phyloP scores from a whole-genome alignment of 2,888 invertebrate genomes.

The Drosophila paramelanica region DNA sequence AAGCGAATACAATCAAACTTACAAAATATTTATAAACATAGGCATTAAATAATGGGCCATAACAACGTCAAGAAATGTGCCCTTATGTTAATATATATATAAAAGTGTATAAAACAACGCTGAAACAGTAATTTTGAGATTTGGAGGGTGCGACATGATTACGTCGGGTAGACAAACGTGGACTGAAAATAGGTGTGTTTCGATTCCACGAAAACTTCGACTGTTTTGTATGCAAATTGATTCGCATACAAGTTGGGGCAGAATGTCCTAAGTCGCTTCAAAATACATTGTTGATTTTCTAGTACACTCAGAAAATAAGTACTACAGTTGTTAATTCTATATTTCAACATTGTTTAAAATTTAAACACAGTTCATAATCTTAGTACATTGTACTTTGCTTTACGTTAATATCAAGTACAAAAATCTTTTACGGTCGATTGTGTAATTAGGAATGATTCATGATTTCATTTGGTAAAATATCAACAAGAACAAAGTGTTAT shows the following conservation, averaged over 20 bases:
- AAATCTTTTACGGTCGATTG: neutral
- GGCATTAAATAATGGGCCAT: conserved; percentile 33
- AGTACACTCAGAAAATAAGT: neutral
- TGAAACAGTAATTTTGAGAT: conserved; percentile 15
- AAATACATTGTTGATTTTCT: neutral
- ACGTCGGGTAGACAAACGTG: conserved; percentile 37
- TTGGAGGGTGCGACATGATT: conserved; percentile 58
- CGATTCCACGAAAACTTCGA: conserved; percentile 59
- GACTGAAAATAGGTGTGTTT: conserved; percentile 58
- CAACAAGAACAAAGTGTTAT: too few species aligned
- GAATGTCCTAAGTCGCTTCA: conserved; percentile 10
- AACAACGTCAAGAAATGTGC: conserved; percentile 38
- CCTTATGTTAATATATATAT: conserved; percentile 24
- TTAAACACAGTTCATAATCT: too few species aligned
- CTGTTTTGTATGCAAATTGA: conserved; percentile 47
- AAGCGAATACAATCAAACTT: conserved; percentile 10
- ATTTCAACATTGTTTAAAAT: too few species aligned
- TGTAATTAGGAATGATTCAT: neutral
- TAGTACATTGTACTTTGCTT: too few species aligned
- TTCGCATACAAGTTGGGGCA: conserved; percentile 17
- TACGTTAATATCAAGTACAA: neutral
- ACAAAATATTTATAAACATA: conserved; percentile 16
- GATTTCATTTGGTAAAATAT: too few species aligned
- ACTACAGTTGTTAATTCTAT: too few species aligned
- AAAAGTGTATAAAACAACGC: conserved; percentile 1